Conservation (phyloP, 1,140 invertebrate species). For the Agrilus planipennis region DNA sequence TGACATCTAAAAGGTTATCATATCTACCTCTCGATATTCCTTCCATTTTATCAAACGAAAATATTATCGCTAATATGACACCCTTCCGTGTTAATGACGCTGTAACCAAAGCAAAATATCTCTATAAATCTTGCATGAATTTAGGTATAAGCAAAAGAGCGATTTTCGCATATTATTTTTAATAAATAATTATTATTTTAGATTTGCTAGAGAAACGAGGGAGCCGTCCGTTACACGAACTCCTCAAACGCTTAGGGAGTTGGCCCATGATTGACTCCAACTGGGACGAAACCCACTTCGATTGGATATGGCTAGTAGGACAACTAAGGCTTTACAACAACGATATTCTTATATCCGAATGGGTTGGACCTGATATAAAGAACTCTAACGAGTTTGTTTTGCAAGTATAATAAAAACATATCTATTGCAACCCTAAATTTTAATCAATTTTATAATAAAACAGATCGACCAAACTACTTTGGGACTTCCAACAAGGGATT, state of each 20-base stretch:
- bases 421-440: no score
- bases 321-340: constrained; percentile 71
- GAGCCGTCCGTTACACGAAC: constrained; percentile 54
- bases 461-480: constrained; percentile 79
- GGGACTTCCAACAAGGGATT: constrained; percentile 74
- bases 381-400: constrained; percentile 78
- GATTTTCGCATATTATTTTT: constrained; percentile 6
- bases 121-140: constrained; percentile 80
- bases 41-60: no score
- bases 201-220: constrained; percentile 54
- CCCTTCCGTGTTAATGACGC: no score
- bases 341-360: constrained; percentile 69
- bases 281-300: constrained; percentile 53
- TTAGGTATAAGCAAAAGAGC: constrained; percentile 43
- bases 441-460: no score
- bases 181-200: no score
- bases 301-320: constrained; percentile 65
- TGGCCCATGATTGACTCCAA: constrained; percentile 66
- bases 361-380: constrained; percentile 80
- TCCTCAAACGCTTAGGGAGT: constrained; percentile 65
- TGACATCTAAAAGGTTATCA: no score
- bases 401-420: constrained; percentile 42
- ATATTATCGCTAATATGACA: no score
- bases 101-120: constrained; percentile 58
- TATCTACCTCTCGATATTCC: no score